Evolutionary conservation across 2,113 vertebrate genomes (phyloP), one percentile per base, ranked within the genome.

Genomic region (Tringa solitaria): DNA sequence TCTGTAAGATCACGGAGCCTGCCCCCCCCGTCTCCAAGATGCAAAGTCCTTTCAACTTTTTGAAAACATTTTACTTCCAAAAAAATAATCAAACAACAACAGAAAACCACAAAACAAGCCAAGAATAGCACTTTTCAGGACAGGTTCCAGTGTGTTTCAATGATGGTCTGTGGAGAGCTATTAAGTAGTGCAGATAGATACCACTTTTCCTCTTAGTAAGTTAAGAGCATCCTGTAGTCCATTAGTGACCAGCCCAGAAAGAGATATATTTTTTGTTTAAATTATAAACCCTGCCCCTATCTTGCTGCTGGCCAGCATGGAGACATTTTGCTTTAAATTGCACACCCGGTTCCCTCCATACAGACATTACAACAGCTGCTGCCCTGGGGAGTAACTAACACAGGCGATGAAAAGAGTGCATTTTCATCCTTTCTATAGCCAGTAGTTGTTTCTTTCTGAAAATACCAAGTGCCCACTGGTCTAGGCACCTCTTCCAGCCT

Each of bases 201-300:
- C 72, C 46, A 5, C 37, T 23, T 53, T 54, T 84, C 76, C 80
- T 69, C 10, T 16, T 26, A 45, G 86, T 24, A 35, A 84, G 3
- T 45, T 60, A 84, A 68, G 70, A 94, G 73, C 84, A 74, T 73
- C 89, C 89, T 74, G 65, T 63, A 78, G 41, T 0, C 80, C 94
- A 18, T 35, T 48, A 51, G 81, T 32, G 51, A 72, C 65, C 59
- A 79, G 80, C 75, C 68, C 68, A 48, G 48, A 86, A 75, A 92
- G 75, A 96, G 72, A 90, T 85, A 15, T 84, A 72, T 95, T 93
- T 94, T 95, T 75, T 68, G 61, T 90, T 97, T 90, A 48, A 83
- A 43, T 68, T 12, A 63, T 59, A 26, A 81, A 14, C n/a, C 84
- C 75, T 59, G 50, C 51, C 75, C 73, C 10, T 48, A 23, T 7